Evolutionary conservation across 2,113 vertebrate species (phyloP).

Genomic region (Ascaphus truei): DNA sequence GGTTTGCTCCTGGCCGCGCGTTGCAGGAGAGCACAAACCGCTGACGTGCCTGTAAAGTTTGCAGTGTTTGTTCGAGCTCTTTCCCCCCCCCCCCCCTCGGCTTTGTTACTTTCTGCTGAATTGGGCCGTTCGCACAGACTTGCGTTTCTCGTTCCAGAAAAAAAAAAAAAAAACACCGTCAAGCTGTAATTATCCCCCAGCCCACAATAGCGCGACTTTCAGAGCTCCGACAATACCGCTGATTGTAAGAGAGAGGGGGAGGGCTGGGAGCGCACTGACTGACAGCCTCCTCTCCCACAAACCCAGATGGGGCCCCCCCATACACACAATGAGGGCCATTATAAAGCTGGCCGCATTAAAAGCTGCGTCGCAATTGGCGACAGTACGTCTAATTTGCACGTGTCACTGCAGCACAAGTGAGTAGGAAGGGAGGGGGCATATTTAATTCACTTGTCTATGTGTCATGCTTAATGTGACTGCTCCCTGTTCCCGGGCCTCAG

Average conservation of each 20-base stretch:
- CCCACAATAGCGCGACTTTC: constrained; percentile 33
- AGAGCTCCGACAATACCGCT: constrained; percentile 20
- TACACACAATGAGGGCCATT: constrained; percentile 15
- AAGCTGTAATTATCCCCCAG: constrained; percentile 30
- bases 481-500: no score
- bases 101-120: constrained; percentile 35
- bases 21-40: constrained; percentile 14
- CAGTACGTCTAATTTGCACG: not conserved
- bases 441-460: no score
- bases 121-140: constrained; percentile 18
- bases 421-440: not conserved
- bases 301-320: constrained; percentile 25
- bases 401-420: constrained; percentile 6
- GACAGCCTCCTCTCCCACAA: constrained; percentile 14
- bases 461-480: no score
- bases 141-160: constrained; percentile 22
- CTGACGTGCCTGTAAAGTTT: constrained; percentile 30
- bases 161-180: constrained; percentile 17
- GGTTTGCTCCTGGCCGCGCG: not conserved
- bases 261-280: not conserved
- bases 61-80: constrained; percentile 11
- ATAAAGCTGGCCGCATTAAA: constrained; percentile 15
- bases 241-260: constrained; percentile 9
- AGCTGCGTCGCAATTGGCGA: constrained; percentile 19
- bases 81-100: not conserved